Base-by-base conservation (phyloP, 2,888 invertebrate genomes). In the Vanessa cardui region DNA sequence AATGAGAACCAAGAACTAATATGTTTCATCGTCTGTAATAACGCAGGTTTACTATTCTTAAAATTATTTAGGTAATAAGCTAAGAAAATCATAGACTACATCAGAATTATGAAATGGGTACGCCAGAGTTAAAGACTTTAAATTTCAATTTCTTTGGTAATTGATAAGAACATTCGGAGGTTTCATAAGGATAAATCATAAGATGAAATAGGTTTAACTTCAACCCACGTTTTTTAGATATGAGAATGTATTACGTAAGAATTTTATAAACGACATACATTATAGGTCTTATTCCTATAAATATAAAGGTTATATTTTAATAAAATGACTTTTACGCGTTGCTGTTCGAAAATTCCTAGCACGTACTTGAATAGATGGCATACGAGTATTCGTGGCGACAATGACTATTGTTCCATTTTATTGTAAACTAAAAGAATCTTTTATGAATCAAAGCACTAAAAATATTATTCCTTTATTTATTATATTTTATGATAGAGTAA, bases 191-290 rank as follows among this genome's bases (percentile, higher is more conserved):
- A 69, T 64, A 69, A 65, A 66, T 69, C 33, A 52, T 54, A 50
- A 66, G 73, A 70, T 67, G 69, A 67, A 72, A 66, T 61, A 59
- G 58, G 69, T 71, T 72, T 72, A 69, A 72, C 68, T 66, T 62
- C 56, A 16, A 44, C 58, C 44, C n/a, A 46, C 62, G 61, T 64
- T 71, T 66, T 56, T 54, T 61, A 31, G 45, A 49, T 58, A 54
- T 59, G 18, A 50, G n/a, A 39, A 54, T 58, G 47, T 63, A 64
- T 62, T 62, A 67, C 60, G 56, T 65, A 70, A 65, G 60, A 59
- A 33, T 9, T n/a, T 44, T 56, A 20, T 39, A 50, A 66, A 31
- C 56, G 47, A 46, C 56, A 54, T 20, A 54, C 16, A 60, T 33
- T 62, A 31, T 69, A 16, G 18, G 33, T 44, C 46, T 64, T 71